These are phyloP conservation scores for Eupelmus urozonus DNA, from an alignment of 2,888 invertebrate species.

Conservation along the genomic window DNA sequence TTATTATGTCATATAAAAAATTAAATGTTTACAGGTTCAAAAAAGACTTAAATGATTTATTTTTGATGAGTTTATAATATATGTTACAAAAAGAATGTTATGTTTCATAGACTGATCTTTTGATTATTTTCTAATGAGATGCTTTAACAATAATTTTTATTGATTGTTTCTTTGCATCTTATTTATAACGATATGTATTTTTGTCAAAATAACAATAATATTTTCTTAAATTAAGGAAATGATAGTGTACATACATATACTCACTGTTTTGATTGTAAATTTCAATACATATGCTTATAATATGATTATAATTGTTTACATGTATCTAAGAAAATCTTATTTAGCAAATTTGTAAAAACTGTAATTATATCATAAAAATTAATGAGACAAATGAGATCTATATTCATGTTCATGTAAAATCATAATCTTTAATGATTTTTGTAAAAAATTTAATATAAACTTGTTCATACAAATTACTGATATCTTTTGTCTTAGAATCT, in stretches of 20 bases:
- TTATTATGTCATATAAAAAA: not conserved
- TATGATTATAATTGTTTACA: not conserved
- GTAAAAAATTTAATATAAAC: too few species aligned
- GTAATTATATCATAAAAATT: too few species aligned
- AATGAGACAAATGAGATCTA: too few species aligned
- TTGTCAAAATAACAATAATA: slow-evolving; percentile 19
- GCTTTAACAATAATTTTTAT: not conserved
- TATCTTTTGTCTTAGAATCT: too few species aligned
- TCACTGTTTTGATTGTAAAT: not conserved
- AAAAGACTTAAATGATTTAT: slow-evolving; percentile 30
- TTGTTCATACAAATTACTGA: too few species aligned
- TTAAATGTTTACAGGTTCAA: slow-evolving; percentile 20
- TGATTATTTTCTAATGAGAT: slow-evolving; percentile 50
- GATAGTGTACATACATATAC: not conserved
- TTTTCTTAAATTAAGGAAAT: slow-evolving; percentile 10
- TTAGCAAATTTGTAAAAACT: too few species aligned
- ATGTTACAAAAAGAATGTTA: slow-evolving; percentile 32
- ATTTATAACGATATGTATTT: slow-evolving; percentile 40
- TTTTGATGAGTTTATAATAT: slow-evolving; percentile 24
- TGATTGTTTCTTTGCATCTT: slow-evolving; percentile 15
- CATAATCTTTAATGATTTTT: too few species aligned
- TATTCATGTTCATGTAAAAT: too few species aligned
- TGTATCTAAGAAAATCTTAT: not conserved
- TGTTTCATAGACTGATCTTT: slow-evolving; percentile 17
- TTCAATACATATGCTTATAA: not conserved